Evolutionary conservation across 2,888 invertebrate genomes (phyloP), one percentile per base, ranked within the genome.

Genomic region (Eilema griseolum): DNA sequence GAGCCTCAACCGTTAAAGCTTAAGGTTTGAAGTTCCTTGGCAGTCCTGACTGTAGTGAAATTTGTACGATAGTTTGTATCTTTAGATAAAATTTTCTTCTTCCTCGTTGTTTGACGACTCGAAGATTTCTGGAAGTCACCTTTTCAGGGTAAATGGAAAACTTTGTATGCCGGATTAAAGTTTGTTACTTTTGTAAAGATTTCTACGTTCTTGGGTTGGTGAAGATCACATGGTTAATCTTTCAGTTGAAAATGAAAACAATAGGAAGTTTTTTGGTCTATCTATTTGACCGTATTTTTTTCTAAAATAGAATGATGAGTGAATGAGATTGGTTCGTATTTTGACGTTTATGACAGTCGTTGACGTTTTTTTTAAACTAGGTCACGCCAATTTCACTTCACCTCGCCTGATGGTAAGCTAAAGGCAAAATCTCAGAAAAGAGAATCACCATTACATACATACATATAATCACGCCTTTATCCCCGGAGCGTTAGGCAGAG

Each of bases 111-210:
- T 76, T 73, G 72, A 65, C 65, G 82, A 75, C 73, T 72, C 69
- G 76, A 82, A 83, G 81, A 84, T 86, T 79, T 74, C 70, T 72
- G 69, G 71, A 75, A 80, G 81, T 74, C 75, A 70, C 75, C 65
- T 52, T 78, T 78, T 86, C 73, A 71, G 79, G 73, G 82, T 84
- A 81, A 78, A 76, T 79, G 76, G 78, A 78, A 83, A 76, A 82
- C 72, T 83, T 81, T 71, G 56, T 67, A 63, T 24, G 62, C 26
- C 31, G 71, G 73, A 67, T 74, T 75, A 74, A 77, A 81, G 74
- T 83, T 81, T 68, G 23, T 33, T 74, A 67, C 65, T 70, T 74
- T 71, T 69, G 37, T 66, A 73, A 72, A 67, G 65, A 66, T 8
- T n/a, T 20, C 46, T 2, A 46, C 37, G 20, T n/a, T 41, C n/a